Evolutionary conservation across 2,797 vertebrate genomes (phyloP).

Genomic region (Lepus townsendii): DNA sequence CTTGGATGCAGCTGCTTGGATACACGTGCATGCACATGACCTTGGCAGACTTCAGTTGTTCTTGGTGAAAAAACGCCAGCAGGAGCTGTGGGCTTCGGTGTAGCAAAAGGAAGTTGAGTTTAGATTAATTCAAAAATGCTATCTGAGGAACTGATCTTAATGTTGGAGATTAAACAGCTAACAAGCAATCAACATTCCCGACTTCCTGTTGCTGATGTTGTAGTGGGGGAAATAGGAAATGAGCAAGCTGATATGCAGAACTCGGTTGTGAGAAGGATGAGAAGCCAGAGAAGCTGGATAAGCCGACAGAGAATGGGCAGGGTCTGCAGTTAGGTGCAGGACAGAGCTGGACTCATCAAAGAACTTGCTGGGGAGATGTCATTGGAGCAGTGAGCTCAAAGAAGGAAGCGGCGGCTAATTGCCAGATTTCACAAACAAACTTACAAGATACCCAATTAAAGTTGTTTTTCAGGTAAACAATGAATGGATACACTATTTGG

Average conservation of each 20-base stretch:
- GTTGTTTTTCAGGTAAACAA: background rate
- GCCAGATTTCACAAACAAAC: background rate
- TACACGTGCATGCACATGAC: conserved; percentile 15
- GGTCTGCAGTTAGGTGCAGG: no score
- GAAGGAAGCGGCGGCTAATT: background rate
- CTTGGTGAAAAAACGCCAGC: conserved; percentile 19
- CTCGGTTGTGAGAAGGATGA: background rate
- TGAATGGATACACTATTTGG: background rate
- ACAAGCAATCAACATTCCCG: background rate
- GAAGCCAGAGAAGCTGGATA: background rate
- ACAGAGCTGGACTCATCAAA: background rate
- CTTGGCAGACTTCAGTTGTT: conserved; percentile 9
- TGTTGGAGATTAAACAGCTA: background rate
- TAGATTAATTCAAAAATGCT: background rate
- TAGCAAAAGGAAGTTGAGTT: conserved; percentile 15
- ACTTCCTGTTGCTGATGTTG: background rate
- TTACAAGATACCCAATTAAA: background rate
- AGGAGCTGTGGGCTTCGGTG: background rate
- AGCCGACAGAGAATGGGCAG: rapidly evolving
- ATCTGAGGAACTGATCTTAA: background rate
- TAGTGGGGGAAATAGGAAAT: background rate
- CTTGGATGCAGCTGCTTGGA: conserved; percentile 60
- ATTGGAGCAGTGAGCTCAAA: background rate
- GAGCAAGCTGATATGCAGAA: background rate
- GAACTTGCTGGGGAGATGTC: background rate